Evolutionary conservation across 2,888 invertebrate species (phyloP).

Genomic region (Eupithecia insigniata): DNA sequence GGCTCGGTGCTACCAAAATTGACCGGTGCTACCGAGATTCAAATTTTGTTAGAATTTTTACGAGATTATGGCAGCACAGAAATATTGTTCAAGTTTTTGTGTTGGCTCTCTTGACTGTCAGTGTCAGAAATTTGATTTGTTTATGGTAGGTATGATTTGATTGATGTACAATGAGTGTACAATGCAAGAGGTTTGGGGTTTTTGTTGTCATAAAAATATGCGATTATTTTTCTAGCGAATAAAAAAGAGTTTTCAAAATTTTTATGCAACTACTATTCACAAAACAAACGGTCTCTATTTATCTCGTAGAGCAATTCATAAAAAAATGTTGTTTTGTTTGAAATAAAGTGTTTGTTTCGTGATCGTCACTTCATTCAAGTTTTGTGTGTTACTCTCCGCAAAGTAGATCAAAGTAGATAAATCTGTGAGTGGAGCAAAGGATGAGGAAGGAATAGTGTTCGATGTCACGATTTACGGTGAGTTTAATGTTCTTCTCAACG

Average conservation of each 20-base stretch:
- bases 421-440: not conserved
- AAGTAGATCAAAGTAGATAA: too few relatives aligned
- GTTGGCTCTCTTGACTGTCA: not conserved
- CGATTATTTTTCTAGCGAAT: not conserved
- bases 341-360: slow-evolving; percentile 33
- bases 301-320: not conserved
- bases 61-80: not conserved
- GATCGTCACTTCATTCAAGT: slow-evolving; percentile 36
- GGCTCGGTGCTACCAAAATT: too few relatives aligned
- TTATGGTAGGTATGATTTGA: too few relatives aligned
- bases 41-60: not conserved
- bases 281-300: not conserved
- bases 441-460: slow-evolving; percentile 43
- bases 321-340: slow-evolving; percentile 20
- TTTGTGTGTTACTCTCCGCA: slow-evolving; percentile 12
- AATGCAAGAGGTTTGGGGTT: not conserved
- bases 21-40: too few relatives aligned
- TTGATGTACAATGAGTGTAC: too few relatives aligned
- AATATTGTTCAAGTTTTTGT: not conserved
- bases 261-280: not conserved
- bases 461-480: slow-evolving; percentile 71
- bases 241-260: not conserved
- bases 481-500: slow-evolving; percentile 48
- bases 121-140: not conserved
- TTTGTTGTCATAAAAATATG: not conserved